Percentiles rank a stretch among this genome's conserved stretches.
These are phyloP conservation scores for Fragum sueziense DNA, from an alignment of 2,888 invertebrate genomes.

Conservation along the genomic window DNA sequence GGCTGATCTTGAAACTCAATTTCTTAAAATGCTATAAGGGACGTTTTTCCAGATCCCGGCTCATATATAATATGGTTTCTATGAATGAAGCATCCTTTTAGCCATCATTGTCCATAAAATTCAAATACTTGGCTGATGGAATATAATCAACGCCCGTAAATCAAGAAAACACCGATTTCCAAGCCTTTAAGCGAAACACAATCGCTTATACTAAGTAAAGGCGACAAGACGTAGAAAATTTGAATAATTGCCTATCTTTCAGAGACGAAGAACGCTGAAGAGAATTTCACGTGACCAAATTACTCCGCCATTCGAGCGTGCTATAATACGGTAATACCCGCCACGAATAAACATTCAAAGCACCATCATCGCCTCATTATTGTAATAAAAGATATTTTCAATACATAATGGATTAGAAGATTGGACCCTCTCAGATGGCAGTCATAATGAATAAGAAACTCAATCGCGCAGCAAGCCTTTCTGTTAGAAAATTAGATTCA, in stretches of 20 bases:
- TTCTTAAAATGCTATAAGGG: too few relatives aligned
- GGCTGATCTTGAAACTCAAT: too few relatives aligned
- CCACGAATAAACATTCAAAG: conserved; percentile 52
- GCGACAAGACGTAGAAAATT: conserved; percentile 55
- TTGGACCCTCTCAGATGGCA: conserved; percentile 51
- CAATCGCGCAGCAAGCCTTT: conserved; percentile 58
- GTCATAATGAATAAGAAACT: conserved; percentile 58
- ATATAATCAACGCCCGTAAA: conserved; percentile 44
- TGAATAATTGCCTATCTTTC: conserved; percentile 61
- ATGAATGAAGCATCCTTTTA: background rate
- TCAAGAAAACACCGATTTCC: conserved; percentile 39
- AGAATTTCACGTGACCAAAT: conserved; percentile 56
- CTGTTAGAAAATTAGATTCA: conserved; percentile 64
- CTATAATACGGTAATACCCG: conserved; percentile 60
- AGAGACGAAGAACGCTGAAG: conserved; percentile 36
- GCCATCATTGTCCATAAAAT: conserved; percentile 29
- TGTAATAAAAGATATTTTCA: conserved; percentile 59
- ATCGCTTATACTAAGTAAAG: conserved; percentile 59
- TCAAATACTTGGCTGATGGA: conserved; percentile 36
- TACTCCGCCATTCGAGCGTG: conserved; percentile 55
- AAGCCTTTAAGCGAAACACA: conserved; percentile 56
- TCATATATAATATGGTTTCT: background rate
- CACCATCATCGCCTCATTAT: conserved; percentile 55
- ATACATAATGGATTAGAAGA: conserved; percentile 57
- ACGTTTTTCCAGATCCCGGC: too few relatives aligned